Evolutionary conservation across 2,113 vertebrate genomes (phyloP), one percentile per base, ranked within the genome.

Genomic region (Scophthalmus maximus): DNA sequence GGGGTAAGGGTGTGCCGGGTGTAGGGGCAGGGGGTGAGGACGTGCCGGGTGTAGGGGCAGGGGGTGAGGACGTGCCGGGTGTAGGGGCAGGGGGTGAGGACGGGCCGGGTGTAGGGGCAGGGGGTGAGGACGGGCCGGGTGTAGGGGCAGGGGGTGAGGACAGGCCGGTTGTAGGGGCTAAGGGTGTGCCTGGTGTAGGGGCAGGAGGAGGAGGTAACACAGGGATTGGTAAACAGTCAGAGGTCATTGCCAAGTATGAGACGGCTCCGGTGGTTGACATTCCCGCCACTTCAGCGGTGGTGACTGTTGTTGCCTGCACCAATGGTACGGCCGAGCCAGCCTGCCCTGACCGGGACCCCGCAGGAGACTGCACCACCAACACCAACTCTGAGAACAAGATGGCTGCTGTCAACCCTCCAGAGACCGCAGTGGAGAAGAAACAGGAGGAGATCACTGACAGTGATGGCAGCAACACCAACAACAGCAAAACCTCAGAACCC

Each of bases 401-500:
- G 64, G 68, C 84, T 49, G 69, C 67, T 36, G 64, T 87, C 82
- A 46, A 63, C 60, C 76, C 85, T n/a, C 56, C 79, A 64, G 87
- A 91, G 90, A 90, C 88, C 59, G 92, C 85, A 80, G 90, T 4
- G 20, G 81, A 86, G 80, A 70, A 84, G 63, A 81, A 87, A 30
- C 83, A 70, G 66, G 92, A 94, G 88, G 94, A 94, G 88, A 85
- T 93, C 70, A 38, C 63, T 81, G 93, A 93, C 93, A 93, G 94
- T 69, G 93, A 92, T 56, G 92, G 92, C 92, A 91, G 83, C 88
- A 92, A 81, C 81, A 84, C 71, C 84, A 93, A 89, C 90, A 93
- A 91, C 84, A 87, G 86, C 82, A 93, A 94, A 93, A 93, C 92
- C 92, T 93, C 93, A 91, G 93, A 92, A 89, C 87, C 90, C 83